phyloP scores from a whole-genome alignment of 2,888 invertebrate genomes.

The Onchidella celtica region DNA sequence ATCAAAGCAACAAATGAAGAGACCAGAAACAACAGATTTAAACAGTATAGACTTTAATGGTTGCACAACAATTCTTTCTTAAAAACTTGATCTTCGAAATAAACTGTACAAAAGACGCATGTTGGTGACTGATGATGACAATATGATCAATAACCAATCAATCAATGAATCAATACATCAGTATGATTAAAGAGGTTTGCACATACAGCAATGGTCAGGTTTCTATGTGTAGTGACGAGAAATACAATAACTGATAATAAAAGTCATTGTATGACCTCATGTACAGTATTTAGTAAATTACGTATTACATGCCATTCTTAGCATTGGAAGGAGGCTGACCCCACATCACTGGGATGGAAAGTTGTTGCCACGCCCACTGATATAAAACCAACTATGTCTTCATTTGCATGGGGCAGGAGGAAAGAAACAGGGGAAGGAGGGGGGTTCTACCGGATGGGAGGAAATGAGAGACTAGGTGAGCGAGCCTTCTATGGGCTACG shows the following conservation, averaged over 20 bases:
- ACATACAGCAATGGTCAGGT: background rate
- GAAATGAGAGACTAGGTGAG: too few species aligned
- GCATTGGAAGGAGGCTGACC: too few species aligned
- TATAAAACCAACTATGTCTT: too few species aligned
- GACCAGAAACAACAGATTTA: background rate
- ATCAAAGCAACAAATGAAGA: background rate
- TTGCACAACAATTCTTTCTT: conserved; percentile 11
- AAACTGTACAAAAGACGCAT: conserved; percentile 13
- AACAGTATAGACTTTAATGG: conserved; percentile 16
- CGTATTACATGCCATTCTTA: too few species aligned
- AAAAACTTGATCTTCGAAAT: conserved; percentile 4
- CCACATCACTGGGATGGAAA: too few species aligned
- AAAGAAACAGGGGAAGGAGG: too few species aligned
- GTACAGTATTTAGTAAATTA: background rate
- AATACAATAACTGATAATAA: background rate
- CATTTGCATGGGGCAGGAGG: too few species aligned
- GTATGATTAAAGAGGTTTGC: background rate
- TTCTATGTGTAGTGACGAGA: background rate
- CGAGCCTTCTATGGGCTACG: too few species aligned
- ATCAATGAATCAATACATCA: background rate
- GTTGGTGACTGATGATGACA: conserved; percentile 10
- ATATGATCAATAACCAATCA: conserved; percentile 1
- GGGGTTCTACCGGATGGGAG: too few species aligned
- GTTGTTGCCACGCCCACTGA: too few species aligned
- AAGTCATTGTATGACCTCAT: background rate